Evolutionary conservation across 2,888 invertebrate species (phyloP).

Genomic region (Orchesella flavescens): DNA sequence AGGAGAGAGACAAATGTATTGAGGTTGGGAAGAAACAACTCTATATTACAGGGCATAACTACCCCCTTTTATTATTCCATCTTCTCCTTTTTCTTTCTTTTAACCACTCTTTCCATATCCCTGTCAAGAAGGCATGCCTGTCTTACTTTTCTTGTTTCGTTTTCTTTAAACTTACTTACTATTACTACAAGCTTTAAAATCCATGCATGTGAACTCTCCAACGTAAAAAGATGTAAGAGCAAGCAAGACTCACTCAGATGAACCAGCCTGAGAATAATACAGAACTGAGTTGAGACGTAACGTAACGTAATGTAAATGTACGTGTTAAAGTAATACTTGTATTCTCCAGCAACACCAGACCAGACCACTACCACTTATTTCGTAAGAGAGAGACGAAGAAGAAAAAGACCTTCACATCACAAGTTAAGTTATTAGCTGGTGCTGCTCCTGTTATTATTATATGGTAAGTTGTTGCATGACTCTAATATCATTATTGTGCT

Average conservation of each 20-base stretch:
- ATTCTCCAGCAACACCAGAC: constrained; percentile 25
- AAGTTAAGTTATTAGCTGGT: constrained; percentile 59
- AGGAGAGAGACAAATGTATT: constrained; percentile 25
- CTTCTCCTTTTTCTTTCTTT: constrained; percentile 50
- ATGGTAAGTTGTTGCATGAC: constrained; percentile 55
- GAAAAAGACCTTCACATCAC: constrained; percentile 43
- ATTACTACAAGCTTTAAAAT: constrained; percentile 23
- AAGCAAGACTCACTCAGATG: too few species aligned
- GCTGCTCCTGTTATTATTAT: constrained; percentile 55
- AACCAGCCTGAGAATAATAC: too few species aligned
- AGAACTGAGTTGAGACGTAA: too few species aligned
- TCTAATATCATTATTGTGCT: constrained; percentile 53
- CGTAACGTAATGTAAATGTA: background rate
- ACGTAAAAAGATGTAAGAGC: background rate
- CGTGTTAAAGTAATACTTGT: constrained; percentile 25
- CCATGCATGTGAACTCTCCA: constrained; percentile 10
- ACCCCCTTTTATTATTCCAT: constrained; percentile 61
- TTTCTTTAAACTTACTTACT: constrained; percentile 50
- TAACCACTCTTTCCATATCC: constrained; percentile 59
- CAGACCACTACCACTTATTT: constrained; percentile 31
- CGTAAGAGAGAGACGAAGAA: constrained; percentile 29
- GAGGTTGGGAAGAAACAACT: constrained; percentile 36
- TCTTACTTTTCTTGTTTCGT: constrained; percentile 46
- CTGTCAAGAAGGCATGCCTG: constrained; percentile 61
- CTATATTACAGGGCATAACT: constrained; percentile 51